Percentiles rank a stretch among this genome's conserved stretches.
Conservation (phyloP, 2,888 invertebrate genomes). For the Steromphala cineraria region DNA sequence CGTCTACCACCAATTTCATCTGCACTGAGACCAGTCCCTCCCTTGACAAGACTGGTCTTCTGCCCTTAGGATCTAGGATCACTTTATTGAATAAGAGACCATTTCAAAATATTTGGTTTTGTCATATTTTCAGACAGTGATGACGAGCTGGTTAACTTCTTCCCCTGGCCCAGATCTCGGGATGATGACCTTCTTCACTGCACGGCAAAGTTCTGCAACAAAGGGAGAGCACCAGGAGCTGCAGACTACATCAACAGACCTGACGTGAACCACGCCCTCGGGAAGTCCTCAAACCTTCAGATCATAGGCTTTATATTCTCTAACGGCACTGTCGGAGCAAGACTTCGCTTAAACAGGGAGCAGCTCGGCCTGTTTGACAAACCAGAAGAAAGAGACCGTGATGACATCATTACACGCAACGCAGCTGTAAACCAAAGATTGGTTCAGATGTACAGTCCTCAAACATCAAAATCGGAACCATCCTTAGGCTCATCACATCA, state of each 20-base stretch:
- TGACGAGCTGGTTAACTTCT: not conserved
- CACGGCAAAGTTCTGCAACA: constrained; percentile 67
- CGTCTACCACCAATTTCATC: too few species aligned
- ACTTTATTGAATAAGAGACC: too few species aligned
- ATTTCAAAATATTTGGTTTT: too few species aligned
- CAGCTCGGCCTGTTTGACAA: constrained; percentile 65
- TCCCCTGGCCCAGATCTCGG: not conserved
- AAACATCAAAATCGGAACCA: not conserved
- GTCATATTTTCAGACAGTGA: not conserved
- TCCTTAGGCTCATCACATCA: not conserved
- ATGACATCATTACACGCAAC: not conserved
- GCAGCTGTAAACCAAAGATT: not conserved
- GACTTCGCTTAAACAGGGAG: constrained; percentile 62
- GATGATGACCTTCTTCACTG: constrained; percentile 60
- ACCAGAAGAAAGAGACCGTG: constrained; percentile 49
- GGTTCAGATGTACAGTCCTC: not conserved
- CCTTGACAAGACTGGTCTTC: too few species aligned
- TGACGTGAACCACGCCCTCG: constrained; percentile 55
- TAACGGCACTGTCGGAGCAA: constrained; percentile 68
- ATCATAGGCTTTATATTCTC: constrained; percentile 70
- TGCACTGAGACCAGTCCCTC: too few species aligned
- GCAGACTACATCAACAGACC: constrained; percentile 51
- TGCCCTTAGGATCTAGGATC: too few species aligned
- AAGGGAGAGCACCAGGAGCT: constrained; percentile 47
- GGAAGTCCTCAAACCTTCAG: constrained; percentile 52